Percentiles rank a stretch among this genome's conserved stretches.
Conservation (phyloP, 2,113 vertebrate genomes). For the Tragelaphus strepsiceros region DNA sequence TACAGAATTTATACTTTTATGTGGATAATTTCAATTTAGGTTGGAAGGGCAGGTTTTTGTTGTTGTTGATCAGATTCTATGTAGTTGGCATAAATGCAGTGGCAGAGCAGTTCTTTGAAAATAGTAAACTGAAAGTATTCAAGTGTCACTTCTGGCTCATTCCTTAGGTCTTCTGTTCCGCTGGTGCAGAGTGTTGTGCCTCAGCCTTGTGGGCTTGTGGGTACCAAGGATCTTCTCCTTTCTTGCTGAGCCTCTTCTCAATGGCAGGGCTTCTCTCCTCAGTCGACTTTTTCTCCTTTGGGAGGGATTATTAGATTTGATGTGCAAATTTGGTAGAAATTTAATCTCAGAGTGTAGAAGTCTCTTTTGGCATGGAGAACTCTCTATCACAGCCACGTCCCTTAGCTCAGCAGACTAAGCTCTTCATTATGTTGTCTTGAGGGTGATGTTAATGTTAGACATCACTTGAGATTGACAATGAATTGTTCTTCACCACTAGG, state of each 20-base stretch:
- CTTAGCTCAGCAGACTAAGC: background rate
- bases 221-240: background rate
- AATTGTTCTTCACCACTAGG: background rate
- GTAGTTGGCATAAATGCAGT: background rate
- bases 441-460: background rate
- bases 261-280: background rate
- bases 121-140: background rate
- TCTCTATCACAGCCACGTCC: background rate
- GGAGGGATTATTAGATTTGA: background rate
- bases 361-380: background rate
- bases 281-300: background rate
- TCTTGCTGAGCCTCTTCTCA: background rate
- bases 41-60: background rate
- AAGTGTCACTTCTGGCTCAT: background rate
- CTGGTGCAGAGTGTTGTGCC: background rate
- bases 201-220: background rate
- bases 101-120: background rate
- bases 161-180: background rate
- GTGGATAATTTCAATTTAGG: background rate
- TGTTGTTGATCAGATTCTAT: background rate
- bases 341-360: background rate
- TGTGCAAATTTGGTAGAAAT: constrained; percentile 6
- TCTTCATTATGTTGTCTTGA: constrained; percentile 22
- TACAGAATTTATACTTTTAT: background rate
- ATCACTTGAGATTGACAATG: background rate